Evolutionary conservation across 2,888 invertebrate species (phyloP).

Genomic region (Tachina lurida): DNA sequence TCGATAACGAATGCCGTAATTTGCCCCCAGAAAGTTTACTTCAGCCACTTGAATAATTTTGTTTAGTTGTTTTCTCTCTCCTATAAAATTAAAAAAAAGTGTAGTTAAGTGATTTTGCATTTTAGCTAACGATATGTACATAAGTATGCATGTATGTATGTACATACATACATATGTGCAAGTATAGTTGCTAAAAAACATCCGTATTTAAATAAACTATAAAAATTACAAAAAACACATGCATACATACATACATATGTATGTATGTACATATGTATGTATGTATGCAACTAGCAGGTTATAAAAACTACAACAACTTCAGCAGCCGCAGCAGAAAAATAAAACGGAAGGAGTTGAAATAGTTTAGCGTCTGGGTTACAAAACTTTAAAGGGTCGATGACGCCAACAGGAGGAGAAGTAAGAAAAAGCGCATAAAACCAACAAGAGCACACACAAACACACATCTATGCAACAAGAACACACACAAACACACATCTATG

Average conservation of each 20-base stretch:
- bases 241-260: neutral
- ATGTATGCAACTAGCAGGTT: conserved; percentile 39
- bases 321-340: conserved; percentile 13
- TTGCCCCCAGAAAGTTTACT: too few species aligned
- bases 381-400: conserved; percentile 70
- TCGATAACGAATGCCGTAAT: too few species aligned
- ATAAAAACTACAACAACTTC: conserved; percentile 1
- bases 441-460: conserved; percentile 29
- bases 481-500: neutral
- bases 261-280: neutral
- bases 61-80: too few species aligned
- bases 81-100: too few species aligned
- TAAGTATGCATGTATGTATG: too few species aligned
- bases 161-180: too few species aligned
- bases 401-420: conserved; percentile 63
- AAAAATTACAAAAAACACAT: too few species aligned
- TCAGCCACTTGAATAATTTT: too few species aligned
- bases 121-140: too few species aligned
- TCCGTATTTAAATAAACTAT: too few species aligned
- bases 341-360: conserved; percentile 67
- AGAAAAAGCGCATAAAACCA: conserved; percentile 32
- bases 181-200: too few species aligned
- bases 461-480: conserved; percentile 17
- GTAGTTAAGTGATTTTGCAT: too few species aligned
- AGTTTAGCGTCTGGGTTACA: conserved; percentile 69